Percentiles rank a stretch among this genome's conserved stretches.
These are phyloP conservation scores for Xanthia icteritia DNA, from an alignment of 2,888 invertebrate genomes.

Conservation along the genomic window DNA sequence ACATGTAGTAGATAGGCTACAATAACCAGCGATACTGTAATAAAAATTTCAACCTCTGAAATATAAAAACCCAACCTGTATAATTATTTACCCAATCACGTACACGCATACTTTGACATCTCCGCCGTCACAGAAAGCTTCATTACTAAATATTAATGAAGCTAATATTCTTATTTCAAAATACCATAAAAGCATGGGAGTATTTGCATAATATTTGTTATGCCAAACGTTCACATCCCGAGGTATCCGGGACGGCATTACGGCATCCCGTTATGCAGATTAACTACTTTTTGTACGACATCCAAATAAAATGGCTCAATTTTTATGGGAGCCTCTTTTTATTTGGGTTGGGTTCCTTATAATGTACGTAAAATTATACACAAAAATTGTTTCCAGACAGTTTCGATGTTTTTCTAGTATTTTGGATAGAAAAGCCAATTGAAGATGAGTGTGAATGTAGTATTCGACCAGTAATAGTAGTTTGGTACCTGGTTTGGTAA, in stretches of 20 bases:
- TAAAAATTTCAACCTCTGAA: background rate
- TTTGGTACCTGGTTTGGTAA: background rate
- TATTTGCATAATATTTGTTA: constrained; percentile 72
- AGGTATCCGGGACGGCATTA: constrained; percentile 47
- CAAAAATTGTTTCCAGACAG: background rate
- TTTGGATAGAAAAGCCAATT: background rate
- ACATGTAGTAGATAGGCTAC: background rate
- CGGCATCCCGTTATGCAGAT: constrained; percentile 79
- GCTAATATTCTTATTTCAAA: constrained; percentile 46
- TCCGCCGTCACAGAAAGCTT: constrained; percentile 3
- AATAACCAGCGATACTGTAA: background rate
- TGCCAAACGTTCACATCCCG: constrained; percentile 66
- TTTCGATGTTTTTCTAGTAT: background rate
- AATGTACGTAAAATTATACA: constrained; percentile 12
- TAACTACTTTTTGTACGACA: constrained; percentile 76
- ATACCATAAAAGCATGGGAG: constrained; percentile 42
- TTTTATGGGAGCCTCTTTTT: constrained; percentile 58
- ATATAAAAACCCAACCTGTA: background rate
- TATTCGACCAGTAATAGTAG: background rate
- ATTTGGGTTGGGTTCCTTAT: constrained; percentile 56
- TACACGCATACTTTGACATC: constrained; percentile 7
- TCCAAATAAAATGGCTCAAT: constrained; percentile 68
- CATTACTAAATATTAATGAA: constrained; percentile 39
- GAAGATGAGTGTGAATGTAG: background rate
- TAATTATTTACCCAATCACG: constrained; percentile 20